Conservation (phyloP, 2,113 vertebrate species). For the Zapus hudsonius region DNA sequence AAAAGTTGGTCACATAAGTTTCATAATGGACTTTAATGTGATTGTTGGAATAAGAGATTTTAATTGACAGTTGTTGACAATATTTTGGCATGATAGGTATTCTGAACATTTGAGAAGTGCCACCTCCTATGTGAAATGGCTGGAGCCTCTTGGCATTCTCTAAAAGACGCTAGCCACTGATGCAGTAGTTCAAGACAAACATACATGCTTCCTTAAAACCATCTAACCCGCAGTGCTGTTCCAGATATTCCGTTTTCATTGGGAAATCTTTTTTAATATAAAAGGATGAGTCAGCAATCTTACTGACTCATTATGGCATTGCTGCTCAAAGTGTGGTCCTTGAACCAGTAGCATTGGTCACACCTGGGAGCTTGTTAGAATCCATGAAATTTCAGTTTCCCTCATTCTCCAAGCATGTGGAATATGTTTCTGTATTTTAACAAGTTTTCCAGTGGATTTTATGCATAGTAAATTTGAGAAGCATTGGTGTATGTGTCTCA, state of each 20-base stretch:
- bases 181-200: not conserved
- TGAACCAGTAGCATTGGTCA: not conserved
- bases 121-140: not conserved
- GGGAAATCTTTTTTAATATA: not conserved
- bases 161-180: not conserved
- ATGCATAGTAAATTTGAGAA: not conserved
- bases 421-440: not conserved
- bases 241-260: not conserved
- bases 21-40: conserved; percentile 57
- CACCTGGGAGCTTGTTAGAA: not conserved
- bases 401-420: not conserved
- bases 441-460: not conserved
- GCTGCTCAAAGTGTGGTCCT: not conserved
- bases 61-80: not conserved
- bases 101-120: not conserved
- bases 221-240: not conserved
- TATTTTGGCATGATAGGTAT: not conserved
- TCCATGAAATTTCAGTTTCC: not conserved
- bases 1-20: conserved; percentile 51
- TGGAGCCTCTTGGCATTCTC: not conserved
- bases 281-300: not conserved
- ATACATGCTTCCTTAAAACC: not conserved
- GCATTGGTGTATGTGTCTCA: not conserved
- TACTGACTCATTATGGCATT: not conserved
- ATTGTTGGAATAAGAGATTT: conserved; percentile 55